Conservation (phyloP, 2,888 invertebrate genomes). For the Ochlodes sylvanus region DNA sequence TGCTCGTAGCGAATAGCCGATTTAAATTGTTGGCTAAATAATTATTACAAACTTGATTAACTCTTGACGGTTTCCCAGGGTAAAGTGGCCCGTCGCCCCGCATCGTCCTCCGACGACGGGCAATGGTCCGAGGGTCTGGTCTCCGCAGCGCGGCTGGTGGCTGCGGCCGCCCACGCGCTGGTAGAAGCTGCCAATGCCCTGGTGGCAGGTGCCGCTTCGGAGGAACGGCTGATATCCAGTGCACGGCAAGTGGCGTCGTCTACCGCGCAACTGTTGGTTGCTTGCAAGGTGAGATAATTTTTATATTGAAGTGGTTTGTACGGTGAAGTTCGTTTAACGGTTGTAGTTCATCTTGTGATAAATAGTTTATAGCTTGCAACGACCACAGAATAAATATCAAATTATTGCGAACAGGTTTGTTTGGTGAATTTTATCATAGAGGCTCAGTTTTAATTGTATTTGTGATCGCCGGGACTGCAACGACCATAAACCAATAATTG, state of each 20-base stretch:
- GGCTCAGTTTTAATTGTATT: neutral
- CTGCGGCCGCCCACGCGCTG: slow-evolving; percentile 98
- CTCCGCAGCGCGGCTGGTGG: slow-evolving; percentile 97
- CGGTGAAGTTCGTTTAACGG: neutral
- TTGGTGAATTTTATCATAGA: neutral
- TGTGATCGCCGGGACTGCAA: neutral
- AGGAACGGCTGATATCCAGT: slow-evolving; percentile 98
- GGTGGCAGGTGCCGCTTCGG: slow-evolving; percentile 96
- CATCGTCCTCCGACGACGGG: slow-evolving; percentile 96
- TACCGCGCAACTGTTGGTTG: slow-evolving; percentile 98
- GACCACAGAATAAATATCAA: neutral
- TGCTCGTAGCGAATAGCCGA: too few species aligned
- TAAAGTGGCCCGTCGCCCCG: slow-evolving; percentile 92
- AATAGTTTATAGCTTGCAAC: neutral
- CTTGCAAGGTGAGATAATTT: slow-evolving; percentile 91
- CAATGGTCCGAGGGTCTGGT: slow-evolving; percentile 99
- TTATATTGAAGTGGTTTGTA: neutral
- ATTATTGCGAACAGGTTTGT: neutral
- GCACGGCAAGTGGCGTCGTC: slow-evolving; percentile 98
- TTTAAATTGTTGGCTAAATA: too few species aligned
- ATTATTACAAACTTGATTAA: neutral
- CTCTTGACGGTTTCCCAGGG: slow-evolving; percentile 80
- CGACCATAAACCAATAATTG: neutral
- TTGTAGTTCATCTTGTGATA: neutral
- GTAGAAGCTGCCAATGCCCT: slow-evolving; percentile 99